Evolutionary conservation across 2,113 vertebrate species (phyloP).

Genomic region (Upupa epops): DNA sequence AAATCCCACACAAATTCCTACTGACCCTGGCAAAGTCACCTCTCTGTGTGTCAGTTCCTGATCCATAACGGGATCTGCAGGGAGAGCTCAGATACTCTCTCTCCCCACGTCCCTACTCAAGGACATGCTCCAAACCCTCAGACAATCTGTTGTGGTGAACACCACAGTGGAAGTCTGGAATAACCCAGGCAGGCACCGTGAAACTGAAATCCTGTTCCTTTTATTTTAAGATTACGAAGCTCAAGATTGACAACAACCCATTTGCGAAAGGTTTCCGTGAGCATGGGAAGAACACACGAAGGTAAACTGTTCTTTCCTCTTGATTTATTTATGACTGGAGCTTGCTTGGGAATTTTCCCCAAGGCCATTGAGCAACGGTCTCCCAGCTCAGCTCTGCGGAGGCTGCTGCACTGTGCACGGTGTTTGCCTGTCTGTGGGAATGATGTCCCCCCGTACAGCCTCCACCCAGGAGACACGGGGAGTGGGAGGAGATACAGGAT

Average conservation of each 20-base stretch:
- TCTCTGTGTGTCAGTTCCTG: background rate
- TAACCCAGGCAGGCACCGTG: background rate
- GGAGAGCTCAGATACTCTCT: background rate
- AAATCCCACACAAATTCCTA: background rate
- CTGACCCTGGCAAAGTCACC: background rate
- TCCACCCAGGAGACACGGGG: background rate
- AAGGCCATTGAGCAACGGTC: background rate
- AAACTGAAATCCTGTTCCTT: background rate
- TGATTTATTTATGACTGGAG: background rate
- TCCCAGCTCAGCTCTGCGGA: background rate
- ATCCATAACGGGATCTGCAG: background rate
- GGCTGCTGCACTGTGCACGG: background rate
- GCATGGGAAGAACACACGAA: conserved; percentile 83
- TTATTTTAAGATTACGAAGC: conserved; percentile 84
- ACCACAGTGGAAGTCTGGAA: background rate
- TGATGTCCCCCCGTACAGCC: background rate
- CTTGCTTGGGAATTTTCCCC: background rate
- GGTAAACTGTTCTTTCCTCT: conserved; percentile 64
- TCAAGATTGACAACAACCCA: conserved; percentile 92
- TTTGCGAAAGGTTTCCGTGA: conserved; percentile 93
- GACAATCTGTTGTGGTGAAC: background rate
- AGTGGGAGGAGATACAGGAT: background rate
- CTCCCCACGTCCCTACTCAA: background rate
- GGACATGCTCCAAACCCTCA: background rate
- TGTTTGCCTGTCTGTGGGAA: background rate